These are phyloP conservation scores for Cheiracanthium punctorium DNA, from an alignment of 2,888 invertebrate species.

Conservation along the genomic window DNA sequence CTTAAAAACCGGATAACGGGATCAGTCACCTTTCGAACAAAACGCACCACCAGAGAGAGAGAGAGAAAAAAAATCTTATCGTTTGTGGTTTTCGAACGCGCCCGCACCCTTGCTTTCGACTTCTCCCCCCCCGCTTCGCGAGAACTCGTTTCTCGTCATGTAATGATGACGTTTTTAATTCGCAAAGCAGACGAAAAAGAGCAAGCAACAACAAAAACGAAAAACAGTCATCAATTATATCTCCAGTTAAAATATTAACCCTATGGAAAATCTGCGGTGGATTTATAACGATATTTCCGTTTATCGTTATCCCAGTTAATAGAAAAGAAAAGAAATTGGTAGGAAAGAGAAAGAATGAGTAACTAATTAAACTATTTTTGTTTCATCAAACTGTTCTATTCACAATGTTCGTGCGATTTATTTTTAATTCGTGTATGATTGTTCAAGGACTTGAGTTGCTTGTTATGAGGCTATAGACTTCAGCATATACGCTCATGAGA, in stretches of 20 bases:
- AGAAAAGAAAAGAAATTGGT: no score
- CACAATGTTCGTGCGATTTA: no score
- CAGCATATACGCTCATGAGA: no score
- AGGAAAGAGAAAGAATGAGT: no score
- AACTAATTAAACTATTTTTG: no score
- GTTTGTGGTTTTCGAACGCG: slow-evolving; percentile 18
- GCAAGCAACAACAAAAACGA: slow-evolving; percentile 13
- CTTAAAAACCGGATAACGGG: slow-evolving; percentile 3
- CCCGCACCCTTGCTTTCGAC: not conserved
- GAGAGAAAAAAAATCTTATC: slow-evolving; percentile 24
- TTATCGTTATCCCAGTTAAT: no score
- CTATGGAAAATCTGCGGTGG: no score
- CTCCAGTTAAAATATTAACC: not conserved
- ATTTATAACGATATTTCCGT: no score
- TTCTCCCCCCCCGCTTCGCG: not conserved
- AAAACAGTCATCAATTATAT: not conserved
- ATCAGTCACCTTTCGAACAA: not conserved
- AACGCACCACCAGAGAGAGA: not conserved
- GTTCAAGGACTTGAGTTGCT: no score
- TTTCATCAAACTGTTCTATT: no score
- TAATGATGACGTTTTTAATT: slow-evolving; percentile 51
- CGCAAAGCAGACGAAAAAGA: slow-evolving; percentile 33
- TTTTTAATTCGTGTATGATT: no score
- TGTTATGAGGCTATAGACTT: no score
- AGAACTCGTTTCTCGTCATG: slow-evolving; percentile 45